These are phyloP conservation scores for Proteles cristata DNA, from an alignment of 2,113 vertebrate species.

Conservation along the genomic window DNA sequence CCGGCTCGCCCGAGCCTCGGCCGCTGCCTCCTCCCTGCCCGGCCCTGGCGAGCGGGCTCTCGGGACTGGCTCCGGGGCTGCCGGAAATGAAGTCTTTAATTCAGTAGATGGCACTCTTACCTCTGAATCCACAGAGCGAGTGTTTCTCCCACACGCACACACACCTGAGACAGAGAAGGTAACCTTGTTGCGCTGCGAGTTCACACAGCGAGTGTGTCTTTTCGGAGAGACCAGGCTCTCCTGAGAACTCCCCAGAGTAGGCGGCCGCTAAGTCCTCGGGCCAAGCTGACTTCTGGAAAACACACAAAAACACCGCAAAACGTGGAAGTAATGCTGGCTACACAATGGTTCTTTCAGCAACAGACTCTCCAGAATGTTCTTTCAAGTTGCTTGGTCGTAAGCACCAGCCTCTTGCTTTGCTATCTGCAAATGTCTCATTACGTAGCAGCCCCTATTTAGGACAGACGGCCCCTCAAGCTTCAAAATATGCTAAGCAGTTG, in stretches of 20 bases:
- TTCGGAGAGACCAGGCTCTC: accelerated
- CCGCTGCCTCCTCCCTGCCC: accelerated
- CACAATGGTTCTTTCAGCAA: background rate
- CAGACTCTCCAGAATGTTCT: conserved; percentile 20
- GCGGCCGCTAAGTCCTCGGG: accelerated
- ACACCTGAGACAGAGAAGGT: background rate
- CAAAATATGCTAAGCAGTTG: background rate
- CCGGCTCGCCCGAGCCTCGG: too few relatives aligned
- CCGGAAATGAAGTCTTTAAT: conserved; percentile 27
- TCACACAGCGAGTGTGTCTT: accelerated
- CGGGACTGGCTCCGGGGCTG: background rate
- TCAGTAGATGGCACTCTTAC: conserved; percentile 69
- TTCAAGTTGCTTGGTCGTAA: background rate
- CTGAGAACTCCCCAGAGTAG: background rate
- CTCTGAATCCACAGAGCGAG: background rate
- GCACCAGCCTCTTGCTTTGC: background rate
- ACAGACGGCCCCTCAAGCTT: background rate
- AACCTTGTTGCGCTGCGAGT: accelerated
- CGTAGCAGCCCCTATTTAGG: background rate
- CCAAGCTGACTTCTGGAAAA: background rate
- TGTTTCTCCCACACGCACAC: background rate
- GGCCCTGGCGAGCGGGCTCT: background rate
- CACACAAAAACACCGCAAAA: accelerated
- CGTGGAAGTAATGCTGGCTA: background rate
- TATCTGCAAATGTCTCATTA: background rate